Percentiles rank a stretch among this genome's conserved stretches.
Evolutionary conservation across 2,113 vertebrate species (phyloP).

Genomic region (Mus musculus): DNA sequence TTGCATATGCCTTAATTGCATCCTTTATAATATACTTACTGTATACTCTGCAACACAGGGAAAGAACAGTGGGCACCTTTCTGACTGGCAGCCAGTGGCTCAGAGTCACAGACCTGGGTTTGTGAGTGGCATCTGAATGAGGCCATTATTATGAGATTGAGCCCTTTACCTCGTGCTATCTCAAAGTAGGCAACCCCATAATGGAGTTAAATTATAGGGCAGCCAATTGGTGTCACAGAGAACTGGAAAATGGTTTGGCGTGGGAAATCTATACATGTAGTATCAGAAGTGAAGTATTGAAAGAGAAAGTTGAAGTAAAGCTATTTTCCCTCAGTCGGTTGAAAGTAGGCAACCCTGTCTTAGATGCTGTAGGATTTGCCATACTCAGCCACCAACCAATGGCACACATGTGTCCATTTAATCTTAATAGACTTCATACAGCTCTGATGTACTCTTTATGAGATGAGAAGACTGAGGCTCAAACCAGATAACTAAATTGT

Average conservation of each 20-base stretch:
- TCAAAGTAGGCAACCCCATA: neutral
- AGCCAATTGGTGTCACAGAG: neutral
- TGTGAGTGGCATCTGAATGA: neutral
- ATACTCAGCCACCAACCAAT: rapidly evolving
- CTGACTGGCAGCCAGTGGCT: neutral
- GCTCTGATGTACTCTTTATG: neutral
- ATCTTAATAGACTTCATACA: neutral
- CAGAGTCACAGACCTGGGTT: neutral
- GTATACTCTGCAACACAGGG: neutral
- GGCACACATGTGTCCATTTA: neutral
- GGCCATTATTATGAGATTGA: neutral
- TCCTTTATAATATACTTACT: neutral
- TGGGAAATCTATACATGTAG: neutral
- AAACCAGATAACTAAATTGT: neutral
- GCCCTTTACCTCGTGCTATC: neutral
- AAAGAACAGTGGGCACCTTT: neutral
- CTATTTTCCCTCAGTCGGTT: neutral
- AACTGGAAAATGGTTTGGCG: neutral
- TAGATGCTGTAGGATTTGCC: neutral
- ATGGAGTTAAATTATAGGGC: neutral
- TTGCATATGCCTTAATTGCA: neutral
- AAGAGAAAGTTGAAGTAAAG: neutral
- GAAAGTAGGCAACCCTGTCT: neutral
- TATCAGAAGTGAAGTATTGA: neutral
- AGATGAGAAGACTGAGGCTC: neutral